Conservation (phyloP, 2,113 vertebrate genomes). For the Macroglossus sobrinus region DNA sequence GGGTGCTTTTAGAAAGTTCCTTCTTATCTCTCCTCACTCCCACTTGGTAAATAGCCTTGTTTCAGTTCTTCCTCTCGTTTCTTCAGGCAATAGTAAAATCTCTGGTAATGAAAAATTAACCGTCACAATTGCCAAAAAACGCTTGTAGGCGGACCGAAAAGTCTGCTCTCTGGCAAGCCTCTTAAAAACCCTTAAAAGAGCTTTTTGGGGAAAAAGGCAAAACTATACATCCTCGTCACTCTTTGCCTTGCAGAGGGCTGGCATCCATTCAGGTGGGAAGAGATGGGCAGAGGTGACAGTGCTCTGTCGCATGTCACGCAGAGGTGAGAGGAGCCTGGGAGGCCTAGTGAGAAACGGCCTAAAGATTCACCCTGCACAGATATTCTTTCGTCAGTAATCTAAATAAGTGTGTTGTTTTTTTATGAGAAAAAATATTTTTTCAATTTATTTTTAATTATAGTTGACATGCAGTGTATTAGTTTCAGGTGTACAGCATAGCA, state of each 20-base stretch:
- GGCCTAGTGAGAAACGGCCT: rapidly evolving
- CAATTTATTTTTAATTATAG: neutral
- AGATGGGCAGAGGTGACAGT: slow-evolving; percentile 58
- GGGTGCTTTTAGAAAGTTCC: neutral
- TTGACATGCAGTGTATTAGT: neutral
- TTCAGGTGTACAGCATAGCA: neutral
- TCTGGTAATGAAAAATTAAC: neutral
- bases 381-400: neutral
- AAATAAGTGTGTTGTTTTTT: neutral
- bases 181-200: neutral
- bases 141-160: neutral
- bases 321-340: neutral
- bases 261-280: neutral
- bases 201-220: neutral
- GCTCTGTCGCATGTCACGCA: neutral
- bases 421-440: neutral
- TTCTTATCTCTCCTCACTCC: neutral
- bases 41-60: neutral
- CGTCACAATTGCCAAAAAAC: neutral
- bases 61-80: neutral
- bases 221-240: neutral
- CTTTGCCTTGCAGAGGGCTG: neutral
- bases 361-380: no score
- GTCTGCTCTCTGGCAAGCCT: neutral
- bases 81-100: neutral